Base-by-base conservation (phyloP, 1,140 invertebrate species). In the Neocloeon triangulifer region DNA sequence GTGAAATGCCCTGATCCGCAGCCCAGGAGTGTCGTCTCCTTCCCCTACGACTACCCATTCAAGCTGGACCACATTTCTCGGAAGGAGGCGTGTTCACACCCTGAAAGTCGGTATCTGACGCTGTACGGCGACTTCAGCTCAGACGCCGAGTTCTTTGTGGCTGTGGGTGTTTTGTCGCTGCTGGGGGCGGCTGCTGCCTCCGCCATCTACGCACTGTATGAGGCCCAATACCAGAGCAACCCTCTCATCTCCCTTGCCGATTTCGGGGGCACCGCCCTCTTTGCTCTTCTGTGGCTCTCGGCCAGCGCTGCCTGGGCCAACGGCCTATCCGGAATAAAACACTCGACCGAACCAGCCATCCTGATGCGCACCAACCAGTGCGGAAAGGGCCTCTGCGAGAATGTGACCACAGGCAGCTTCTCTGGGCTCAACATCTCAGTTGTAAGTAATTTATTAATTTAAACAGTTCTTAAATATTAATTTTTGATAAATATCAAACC, bases 141-240 rank as follows among this genome's bases (percentile, higher is more conserved):
- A 12, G 59, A 68, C 48, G 57, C 69, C 0, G 55, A 66, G 46
- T 74, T 73, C 52, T 76, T 65, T 50, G 72, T 75, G 10, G 64
- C 69, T 20, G 64, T 68, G 36, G 71, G 71, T 17, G 69, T 74
- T 10, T 50, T 75, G 13, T 58, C 66, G 6, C 61, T 73, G 46
- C 45, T 75, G 8, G 73, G 67, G 47, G 55, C 59, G 32, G 39
- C 69, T 19, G 66, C 44, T 7, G 59, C 62, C n/a, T 45, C 62
- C 23, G 48, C 59, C 17, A 43, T 73, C 15, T 73, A 73, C 48
- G 45, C 62, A 13, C 55, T 70, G 37, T 61, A 61, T 43, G 61
- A 66, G 48, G 53, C 60, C 14, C 30, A 59, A 28, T 74, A 73
- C 43, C 53, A 58, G 32, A 58, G 52, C 27, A 67, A 68, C 45